Evolutionary conservation across 1,140 invertebrate species (phyloP).

Genomic region (Thaumetopoea pityocampa): DNA sequence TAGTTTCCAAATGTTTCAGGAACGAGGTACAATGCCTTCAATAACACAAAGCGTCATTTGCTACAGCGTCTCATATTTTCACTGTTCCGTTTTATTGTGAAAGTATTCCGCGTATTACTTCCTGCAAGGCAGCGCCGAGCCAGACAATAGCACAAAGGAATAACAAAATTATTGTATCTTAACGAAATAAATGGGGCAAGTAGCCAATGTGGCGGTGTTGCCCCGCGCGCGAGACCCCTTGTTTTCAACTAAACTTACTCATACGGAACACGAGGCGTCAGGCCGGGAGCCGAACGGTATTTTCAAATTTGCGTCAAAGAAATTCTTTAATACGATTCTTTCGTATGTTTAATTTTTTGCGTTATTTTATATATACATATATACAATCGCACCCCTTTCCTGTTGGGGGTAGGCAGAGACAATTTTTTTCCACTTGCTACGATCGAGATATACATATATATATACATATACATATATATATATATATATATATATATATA

Average conservation of each 20-base stretch:
- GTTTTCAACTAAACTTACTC: conserved; percentile 22
- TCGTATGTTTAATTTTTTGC: conserved; percentile 3
- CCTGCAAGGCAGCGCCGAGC: conserved; percentile 7
- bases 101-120: conserved; percentile 9
- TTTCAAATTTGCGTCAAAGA: conserved; percentile 4
- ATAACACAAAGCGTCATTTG: too few species aligned
- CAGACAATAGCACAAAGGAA: conserved; percentile 14
- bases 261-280: conserved; percentile 18
- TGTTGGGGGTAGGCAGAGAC: too few species aligned
- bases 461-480: too few species aligned
- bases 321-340: conserved; percentile 3
- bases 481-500: too few species aligned
- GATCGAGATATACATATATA: too few species aligned
- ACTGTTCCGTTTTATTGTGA: too few species aligned
- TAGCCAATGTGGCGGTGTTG: conserved; percentile 20
- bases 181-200: conserved; percentile 35
- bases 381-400: too few species aligned
- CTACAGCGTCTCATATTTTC: too few species aligned
- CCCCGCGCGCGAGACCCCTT: conserved; percentile 14
- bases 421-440: too few species aligned
- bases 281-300: conserved; percentile 19
- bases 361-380: too few species aligned
- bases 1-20: too few species aligned
- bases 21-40: too few species aligned
- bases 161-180: conserved; percentile 33